phyloP scores from a whole-genome alignment of 2,113 vertebrate genomes.

The Antennarius striatus region DNA sequence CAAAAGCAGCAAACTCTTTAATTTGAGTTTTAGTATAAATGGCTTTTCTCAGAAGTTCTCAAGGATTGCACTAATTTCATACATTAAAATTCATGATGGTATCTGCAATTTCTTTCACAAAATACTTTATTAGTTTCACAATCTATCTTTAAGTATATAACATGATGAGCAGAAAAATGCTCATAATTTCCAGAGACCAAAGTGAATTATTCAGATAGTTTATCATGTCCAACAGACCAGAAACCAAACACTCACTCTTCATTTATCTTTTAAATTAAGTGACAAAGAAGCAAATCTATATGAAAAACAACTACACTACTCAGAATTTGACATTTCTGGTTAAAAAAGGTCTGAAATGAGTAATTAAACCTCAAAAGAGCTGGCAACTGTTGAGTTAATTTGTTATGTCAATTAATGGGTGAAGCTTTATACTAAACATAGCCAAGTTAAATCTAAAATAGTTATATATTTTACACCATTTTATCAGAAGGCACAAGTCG shows the following conservation, averaged over 20 bases:
- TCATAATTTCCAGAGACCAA: no score
- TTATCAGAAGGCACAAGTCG: background rate
- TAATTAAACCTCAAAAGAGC: no score
- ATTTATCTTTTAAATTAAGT: background rate
- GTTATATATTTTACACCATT: background rate
- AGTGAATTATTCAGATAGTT: no score
- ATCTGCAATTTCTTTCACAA: no score
- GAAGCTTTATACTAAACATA: background rate
- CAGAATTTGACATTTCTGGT: background rate
- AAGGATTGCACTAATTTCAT: background rate
- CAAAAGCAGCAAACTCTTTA: background rate
- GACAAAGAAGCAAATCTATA: background rate
- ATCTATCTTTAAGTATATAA: background rate
- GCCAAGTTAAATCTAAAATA: background rate
- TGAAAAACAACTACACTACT: background rate
- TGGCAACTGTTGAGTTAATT: no score
- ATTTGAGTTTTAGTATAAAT: background rate
- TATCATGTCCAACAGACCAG: no score
- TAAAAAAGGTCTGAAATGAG: background rate
- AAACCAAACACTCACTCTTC: background rate
- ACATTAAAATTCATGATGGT: no score
- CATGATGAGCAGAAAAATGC: no score
- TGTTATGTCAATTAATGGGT: background rate
- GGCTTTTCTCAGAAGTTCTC: background rate
- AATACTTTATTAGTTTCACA: background rate